phyloP scores from a whole-genome alignment of 2,888 invertebrate genomes.

The Therioaphis trifolii region DNA sequence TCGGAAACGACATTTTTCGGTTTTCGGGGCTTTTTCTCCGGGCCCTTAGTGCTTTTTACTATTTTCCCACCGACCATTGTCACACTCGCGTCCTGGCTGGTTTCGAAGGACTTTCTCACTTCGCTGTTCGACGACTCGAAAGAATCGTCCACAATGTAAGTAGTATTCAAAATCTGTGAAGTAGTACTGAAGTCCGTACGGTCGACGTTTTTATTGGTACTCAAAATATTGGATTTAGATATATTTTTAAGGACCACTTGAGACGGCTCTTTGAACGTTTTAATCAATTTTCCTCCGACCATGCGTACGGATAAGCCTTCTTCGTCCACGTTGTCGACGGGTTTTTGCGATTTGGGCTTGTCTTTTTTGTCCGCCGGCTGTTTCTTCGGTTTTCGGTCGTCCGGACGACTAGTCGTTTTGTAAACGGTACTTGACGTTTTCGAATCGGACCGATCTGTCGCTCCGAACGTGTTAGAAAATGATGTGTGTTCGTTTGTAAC shows the following conservation, averaged over 20 bases:
- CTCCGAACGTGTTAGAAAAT: not conserved
- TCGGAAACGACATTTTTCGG: not conserved
- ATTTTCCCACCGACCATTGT: constrained; percentile 65
- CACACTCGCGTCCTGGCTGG: constrained; percentile 9
- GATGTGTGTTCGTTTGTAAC: not conserved
- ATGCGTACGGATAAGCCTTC: constrained; percentile 60
- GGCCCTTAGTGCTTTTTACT: constrained; percentile 55
- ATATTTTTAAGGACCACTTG: not conserved
- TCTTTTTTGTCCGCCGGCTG: not conserved
- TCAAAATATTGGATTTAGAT: not conserved
- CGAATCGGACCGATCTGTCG: not conserved
- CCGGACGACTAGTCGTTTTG: not conserved
- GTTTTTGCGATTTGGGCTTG: not conserved
- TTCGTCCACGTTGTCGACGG: not conserved
- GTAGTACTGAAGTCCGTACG: not conserved
- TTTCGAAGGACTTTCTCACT: constrained; percentile 18
- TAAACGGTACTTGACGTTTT: not conserved
- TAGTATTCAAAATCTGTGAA: constrained; percentile 4
- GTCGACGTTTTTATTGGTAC: not conserved
- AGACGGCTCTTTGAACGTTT: constrained; percentile 42
- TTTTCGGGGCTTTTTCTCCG: constrained; percentile 2
- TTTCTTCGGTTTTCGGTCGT: constrained; percentile 3
- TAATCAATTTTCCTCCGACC: constrained; percentile 65
- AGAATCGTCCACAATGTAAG: constrained; percentile 31
- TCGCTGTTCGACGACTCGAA: not conserved